Percentiles rank a stretch among this genome's conserved stretches.
These are phyloP conservation scores for Panthera uncia DNA, from an alignment of 2,113 vertebrate genomes.

Conservation along the genomic window DNA sequence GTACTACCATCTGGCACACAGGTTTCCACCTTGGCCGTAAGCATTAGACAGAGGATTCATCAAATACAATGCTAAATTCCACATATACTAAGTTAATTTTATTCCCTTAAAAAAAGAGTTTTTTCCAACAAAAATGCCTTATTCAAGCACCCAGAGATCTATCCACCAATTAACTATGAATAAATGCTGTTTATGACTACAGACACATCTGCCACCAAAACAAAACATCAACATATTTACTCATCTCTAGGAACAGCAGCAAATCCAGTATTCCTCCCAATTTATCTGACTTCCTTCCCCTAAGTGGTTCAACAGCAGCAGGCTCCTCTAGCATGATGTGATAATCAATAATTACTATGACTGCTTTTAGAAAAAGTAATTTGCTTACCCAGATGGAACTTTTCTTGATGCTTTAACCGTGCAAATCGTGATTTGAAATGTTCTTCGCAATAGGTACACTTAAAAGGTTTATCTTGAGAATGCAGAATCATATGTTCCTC, in stretches of 20 bases:
- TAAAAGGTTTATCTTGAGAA: constrained; percentile 97
- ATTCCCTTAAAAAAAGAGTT: background rate
- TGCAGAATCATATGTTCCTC: constrained; percentile 99
- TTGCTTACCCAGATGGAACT: constrained; percentile 94
- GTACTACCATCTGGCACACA: background rate
- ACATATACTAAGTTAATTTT: background rate
- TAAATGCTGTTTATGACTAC: background rate
- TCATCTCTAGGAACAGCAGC: background rate
- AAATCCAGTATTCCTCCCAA: background rate
- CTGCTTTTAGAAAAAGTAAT: background rate
- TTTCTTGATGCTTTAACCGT: constrained; percentile 97
- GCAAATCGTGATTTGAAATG: constrained; percentile 98
- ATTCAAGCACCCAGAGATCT: background rate
- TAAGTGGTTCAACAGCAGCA: background rate
- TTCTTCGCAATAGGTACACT: constrained; percentile 97
- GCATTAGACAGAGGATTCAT: background rate
- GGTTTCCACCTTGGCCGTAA: background rate
- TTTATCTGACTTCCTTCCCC: background rate
- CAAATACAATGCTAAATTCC: background rate
- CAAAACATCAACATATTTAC: background rate
- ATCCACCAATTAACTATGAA: background rate
- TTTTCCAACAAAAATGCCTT: background rate
- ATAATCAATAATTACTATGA: background rate
- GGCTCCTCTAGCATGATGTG: background rate
- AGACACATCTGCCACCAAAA: background rate